Conservation (phyloP, 2,797 vertebrate species). For the Falco novaeseelandiae region DNA sequence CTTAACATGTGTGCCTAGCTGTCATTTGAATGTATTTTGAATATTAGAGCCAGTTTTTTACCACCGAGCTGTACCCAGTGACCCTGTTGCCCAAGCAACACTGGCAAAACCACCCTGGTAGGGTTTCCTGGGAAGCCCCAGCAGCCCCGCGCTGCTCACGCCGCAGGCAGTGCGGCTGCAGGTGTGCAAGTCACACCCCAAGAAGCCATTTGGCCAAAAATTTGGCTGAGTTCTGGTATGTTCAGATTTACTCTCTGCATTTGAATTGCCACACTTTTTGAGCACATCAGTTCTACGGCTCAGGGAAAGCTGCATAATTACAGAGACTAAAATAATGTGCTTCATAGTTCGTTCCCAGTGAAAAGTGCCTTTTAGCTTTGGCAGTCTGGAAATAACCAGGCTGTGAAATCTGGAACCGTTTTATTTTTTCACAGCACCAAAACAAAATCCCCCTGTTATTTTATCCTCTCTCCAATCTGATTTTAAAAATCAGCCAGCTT, state of each 20-base stretch:
- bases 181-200: not conserved
- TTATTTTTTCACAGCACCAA: not conserved
- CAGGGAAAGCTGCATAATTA: not conserved
- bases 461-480: not conserved
- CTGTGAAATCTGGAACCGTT: not conserved
- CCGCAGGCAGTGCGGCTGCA: rapidly evolving
- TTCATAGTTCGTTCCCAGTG: not conserved
- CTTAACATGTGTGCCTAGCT: not conserved
- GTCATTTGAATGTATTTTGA: not conserved
- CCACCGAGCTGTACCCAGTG: not conserved
- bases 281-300: not conserved
- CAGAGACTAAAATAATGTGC: not conserved
- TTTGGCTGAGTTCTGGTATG: not conserved
- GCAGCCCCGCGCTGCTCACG: rapidly evolving
- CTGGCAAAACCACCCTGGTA: not conserved
- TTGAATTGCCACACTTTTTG: not conserved
- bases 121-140: not conserved
- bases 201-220: not conserved
- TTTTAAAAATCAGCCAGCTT: not conserved
- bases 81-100: not conserved
- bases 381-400: conserved; percentile 11
- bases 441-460: not conserved
- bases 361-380: not conserved
- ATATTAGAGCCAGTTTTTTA: not conserved
- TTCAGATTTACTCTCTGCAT: not conserved